Evolutionary conservation across 2,113 vertebrate species (phyloP).

Genomic region (Vicugna pacos): DNA sequence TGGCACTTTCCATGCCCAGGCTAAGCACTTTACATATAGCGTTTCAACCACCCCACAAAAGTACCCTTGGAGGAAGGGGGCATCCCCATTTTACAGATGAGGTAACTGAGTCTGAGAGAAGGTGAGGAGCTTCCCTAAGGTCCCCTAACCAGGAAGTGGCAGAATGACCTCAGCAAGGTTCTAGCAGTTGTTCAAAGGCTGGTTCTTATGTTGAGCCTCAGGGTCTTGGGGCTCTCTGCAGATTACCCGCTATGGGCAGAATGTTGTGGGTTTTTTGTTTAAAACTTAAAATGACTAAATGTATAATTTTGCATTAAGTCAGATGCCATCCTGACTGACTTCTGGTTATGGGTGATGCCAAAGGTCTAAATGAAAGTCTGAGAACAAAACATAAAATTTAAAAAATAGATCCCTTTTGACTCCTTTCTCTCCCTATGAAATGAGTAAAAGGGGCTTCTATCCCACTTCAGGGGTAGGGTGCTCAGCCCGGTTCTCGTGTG

Average conservation of each 20-base stretch:
- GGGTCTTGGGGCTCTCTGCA: background rate
- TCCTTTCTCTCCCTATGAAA: background rate
- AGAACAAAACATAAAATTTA: background rate
- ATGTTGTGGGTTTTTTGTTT: background rate
- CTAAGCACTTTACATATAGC: background rate
- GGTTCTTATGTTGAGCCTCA: background rate
- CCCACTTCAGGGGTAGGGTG: too few relatives aligned
- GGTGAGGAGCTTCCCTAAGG: background rate
- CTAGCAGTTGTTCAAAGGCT: background rate
- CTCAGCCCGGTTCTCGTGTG: too few relatives aligned
- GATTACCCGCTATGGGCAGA: background rate
- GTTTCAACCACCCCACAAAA: background rate
- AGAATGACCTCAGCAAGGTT: background rate
- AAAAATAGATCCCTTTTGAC: background rate
- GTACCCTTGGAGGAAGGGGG: background rate
- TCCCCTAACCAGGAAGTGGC: background rate
- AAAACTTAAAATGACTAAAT: background rate
- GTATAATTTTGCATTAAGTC: background rate
- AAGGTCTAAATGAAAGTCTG: background rate
- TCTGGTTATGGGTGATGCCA: background rate
- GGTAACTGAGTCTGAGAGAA: conserved; percentile 14
- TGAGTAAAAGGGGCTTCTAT: background rate
- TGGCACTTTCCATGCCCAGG: background rate
- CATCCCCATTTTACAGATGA: background rate
- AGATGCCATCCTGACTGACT: background rate